Evolutionary conservation across 1,140 invertebrate species (phyloP).

Genomic region (Hermetia illucens): DNA sequence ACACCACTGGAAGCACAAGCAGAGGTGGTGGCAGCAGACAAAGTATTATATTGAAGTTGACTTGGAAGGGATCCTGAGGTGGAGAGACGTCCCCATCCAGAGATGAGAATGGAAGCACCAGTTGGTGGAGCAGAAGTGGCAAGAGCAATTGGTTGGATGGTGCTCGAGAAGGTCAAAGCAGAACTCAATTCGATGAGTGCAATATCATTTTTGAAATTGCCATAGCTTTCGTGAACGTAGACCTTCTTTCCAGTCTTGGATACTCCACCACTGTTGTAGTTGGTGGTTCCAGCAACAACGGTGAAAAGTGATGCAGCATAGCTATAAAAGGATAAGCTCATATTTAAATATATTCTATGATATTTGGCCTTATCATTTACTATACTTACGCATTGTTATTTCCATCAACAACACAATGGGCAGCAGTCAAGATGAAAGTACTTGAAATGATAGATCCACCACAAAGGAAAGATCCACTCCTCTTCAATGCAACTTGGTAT

Average conservation of each 20-base stretch:
- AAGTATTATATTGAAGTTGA: conserved; percentile 16
- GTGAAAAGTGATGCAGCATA: conserved; percentile 7
- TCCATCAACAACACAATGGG: conserved; percentile 30
- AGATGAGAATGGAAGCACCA: conserved; percentile 19
- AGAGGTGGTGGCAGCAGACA: too few relatives aligned
- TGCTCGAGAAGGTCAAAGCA: conserved; percentile 16
- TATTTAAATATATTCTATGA: too few relatives aligned
- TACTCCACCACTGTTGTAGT: conserved; percentile 17
- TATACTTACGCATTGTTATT: too few relatives aligned
- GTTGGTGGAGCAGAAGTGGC: conserved; percentile 14
- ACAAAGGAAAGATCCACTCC: conserved; percentile 27
- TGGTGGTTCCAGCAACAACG: conserved; percentile 25
- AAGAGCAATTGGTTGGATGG: conserved; percentile 26
- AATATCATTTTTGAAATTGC: conserved; percentile 32
- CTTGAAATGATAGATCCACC: conserved; percentile 36
- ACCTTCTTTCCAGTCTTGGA: conserved; percentile 18
- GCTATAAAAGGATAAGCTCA: too few relatives aligned
- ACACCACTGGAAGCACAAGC: conserved; percentile 12
- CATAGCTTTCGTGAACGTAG: conserved; percentile 26
- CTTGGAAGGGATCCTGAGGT: conserved; percentile 16
- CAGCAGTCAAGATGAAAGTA: conserved; percentile 34
- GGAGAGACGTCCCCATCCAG: conserved; percentile 34
- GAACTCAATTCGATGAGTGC: conserved; percentile 31
- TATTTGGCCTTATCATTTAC: too few relatives aligned
- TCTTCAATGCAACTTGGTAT: conserved; percentile 30